Percentiles rank a stretch among this genome's conserved stretches.
Conservation (phyloP, 2,888 invertebrate genomes). For the Thalpophila matura region DNA sequence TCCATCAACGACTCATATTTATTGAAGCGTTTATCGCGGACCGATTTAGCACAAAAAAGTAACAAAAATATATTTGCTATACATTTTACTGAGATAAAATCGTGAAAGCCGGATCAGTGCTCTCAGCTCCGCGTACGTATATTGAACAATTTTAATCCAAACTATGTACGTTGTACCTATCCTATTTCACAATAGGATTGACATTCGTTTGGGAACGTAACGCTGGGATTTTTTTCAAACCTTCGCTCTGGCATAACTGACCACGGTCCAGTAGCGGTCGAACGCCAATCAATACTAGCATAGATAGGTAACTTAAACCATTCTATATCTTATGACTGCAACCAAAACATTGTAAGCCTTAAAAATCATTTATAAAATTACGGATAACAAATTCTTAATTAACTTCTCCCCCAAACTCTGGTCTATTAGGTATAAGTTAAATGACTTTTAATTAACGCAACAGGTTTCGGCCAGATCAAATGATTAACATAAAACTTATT, state of each 20-base stretch:
- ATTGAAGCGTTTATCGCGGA: conserved; percentile 48
- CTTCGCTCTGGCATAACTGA: neutral
- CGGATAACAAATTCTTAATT: neutral
- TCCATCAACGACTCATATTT: conserved; percentile 56
- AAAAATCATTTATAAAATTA: neutral
- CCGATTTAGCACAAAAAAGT: conserved; percentile 45
- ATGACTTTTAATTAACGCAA: conserved; percentile 28
- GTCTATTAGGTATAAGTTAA: neutral
- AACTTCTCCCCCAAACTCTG: neutral
- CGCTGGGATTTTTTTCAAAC: conserved; percentile 39
- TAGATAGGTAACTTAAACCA: conserved; percentile 4
- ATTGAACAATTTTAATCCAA: conserved; percentile 44
- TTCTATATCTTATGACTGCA: conserved; percentile 20
- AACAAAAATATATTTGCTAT: conserved; percentile 45
- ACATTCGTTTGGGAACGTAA: conserved; percentile 50
- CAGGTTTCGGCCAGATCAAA: conserved; percentile 18
- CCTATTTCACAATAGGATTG: conserved; percentile 48
- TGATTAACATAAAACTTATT: conserved; percentile 34
- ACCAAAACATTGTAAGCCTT: neutral
- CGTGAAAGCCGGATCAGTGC: conserved; percentile 46
- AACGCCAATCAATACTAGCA: conserved; percentile 42
- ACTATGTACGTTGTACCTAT: conserved; percentile 37
- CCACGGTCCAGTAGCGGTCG: conserved; percentile 20
- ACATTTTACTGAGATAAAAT: conserved; percentile 39
- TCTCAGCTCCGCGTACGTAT: conserved; percentile 29